These are phyloP conservation scores for Brachypalpus laphriformis DNA, from an alignment of 2,888 invertebrate genomes.

Conservation along the genomic window DNA sequence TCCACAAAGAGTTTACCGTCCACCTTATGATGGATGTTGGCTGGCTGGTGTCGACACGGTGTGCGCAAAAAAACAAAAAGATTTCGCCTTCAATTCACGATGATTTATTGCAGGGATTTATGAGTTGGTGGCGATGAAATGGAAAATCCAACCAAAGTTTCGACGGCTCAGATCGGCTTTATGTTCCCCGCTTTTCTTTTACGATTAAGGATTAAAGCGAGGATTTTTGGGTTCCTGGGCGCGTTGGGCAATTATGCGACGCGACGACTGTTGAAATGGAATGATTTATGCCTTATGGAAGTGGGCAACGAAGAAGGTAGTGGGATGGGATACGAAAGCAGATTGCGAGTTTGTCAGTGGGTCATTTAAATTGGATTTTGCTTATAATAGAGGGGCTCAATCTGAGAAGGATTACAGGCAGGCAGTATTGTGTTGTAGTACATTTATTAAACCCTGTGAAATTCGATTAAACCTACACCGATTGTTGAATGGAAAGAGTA, in stretches of 20 bases:
- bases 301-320: neutral
- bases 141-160: slow-evolving; percentile 66
- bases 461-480: slow-evolving; percentile 5
- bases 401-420: neutral
- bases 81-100: slow-evolving; percentile 56
- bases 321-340: slow-evolving; percentile 25
- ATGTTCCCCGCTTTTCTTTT: slow-evolving; percentile 22
- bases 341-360: slow-evolving; percentile 56
- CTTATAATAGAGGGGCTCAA: neutral
- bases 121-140: slow-evolving; percentile 69
- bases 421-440: neutral
- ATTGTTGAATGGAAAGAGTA: neutral
- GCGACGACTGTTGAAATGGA: slow-evolving; percentile 28
- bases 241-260: slow-evolving; percentile 59
- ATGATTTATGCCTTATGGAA: slow-evolving; percentile 52
- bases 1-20: slow-evolving; percentile 12
- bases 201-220: slow-evolving; percentile 52
- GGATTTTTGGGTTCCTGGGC: slow-evolving; percentile 50
- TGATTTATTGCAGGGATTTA: slow-evolving; percentile 72
- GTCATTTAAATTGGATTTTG: slow-evolving; percentile 64
- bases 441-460: slow-evolving; percentile 2
- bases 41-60: neutral
- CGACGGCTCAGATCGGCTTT: slow-evolving; percentile 13
- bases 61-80: slow-evolving; percentile 39
- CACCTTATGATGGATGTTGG: slow-evolving; percentile 51